Percentiles rank a stretch among this genome's conserved stretches.
These are phyloP conservation scores for Tetramorium simillimum DNA, from an alignment of 1,140 invertebrate genomes.

Conservation along the genomic window DNA sequence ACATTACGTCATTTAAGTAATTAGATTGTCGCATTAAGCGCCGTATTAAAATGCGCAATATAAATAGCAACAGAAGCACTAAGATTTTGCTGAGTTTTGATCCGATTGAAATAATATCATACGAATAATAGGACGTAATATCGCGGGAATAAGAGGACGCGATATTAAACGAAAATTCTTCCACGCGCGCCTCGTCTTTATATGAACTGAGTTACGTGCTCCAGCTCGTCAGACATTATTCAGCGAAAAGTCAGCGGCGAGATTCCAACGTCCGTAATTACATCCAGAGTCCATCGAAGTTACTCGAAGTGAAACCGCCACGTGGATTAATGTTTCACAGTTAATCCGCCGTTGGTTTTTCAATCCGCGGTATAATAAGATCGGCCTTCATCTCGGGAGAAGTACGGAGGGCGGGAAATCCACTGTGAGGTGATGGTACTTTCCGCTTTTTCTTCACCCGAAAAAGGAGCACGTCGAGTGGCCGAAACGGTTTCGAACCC, in stretches of 20 bases:
- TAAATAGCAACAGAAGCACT: not conserved
- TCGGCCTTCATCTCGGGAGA: not conserved
- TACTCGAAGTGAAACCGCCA: not conserved
- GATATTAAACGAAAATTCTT: slow-evolving; percentile 57
- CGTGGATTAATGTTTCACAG: slow-evolving; percentile 41
- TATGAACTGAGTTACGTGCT: slow-evolving; percentile 31
- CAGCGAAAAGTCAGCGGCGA: slow-evolving; percentile 33
- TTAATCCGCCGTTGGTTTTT: slow-evolving; percentile 22
- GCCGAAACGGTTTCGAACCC: slow-evolving; percentile 39
- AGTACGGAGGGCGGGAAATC: not conserved
- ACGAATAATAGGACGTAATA: slow-evolving; percentile 17
- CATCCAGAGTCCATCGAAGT: slow-evolving; percentile 24
- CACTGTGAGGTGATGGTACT: slow-evolving; percentile 15
- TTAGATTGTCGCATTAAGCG: not conserved
- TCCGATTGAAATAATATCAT: slow-evolving; percentile 29
- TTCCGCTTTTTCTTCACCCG: not conserved
- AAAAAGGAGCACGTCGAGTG: slow-evolving; percentile 12
- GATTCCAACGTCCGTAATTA: slow-evolving; percentile 57
- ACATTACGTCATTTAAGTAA: not conserved
- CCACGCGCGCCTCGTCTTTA: slow-evolving; percentile 24
- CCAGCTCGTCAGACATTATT: slow-evolving; percentile 46
- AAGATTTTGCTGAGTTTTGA: not conserved
- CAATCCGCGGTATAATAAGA: slow-evolving; percentile 16
- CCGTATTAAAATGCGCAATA: not conserved
- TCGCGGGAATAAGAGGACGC: not conserved